A percentile compares a stretch with the other conserved stretches of the same genome.
These are phyloP conservation scores for Drosophila hawaiiensis DNA, from an alignment of 2,888 invertebrate genomes.

Conservation along the genomic window DNA sequence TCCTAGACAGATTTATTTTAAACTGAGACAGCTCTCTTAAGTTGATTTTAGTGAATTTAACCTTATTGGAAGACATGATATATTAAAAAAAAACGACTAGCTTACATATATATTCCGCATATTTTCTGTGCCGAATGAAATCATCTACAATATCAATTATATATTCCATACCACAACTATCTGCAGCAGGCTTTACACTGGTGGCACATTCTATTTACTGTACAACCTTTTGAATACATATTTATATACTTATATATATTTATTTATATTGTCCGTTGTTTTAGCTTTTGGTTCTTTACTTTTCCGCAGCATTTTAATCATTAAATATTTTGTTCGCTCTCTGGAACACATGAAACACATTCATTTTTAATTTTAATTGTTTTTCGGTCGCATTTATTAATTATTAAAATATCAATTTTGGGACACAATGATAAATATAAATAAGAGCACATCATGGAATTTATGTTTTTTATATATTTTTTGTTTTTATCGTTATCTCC, in stretches of 20 bases:
- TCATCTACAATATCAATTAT: neutral
- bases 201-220: neutral
- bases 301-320: neutral
- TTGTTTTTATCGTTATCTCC: slow-evolving; percentile 48
- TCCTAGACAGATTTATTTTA: neutral
- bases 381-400: slow-evolving; percentile 25
- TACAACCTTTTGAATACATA: neutral
- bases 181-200: neutral
- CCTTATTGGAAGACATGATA: neutral
- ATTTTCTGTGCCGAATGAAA: too few species aligned
- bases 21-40: neutral
- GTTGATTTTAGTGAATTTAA: neutral
- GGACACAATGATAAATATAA: neutral
- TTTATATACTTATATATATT: neutral
- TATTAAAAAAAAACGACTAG: neutral
- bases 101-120: neutral
- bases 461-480: slow-evolving; percentile 9
- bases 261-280: neutral
- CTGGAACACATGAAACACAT: slow-evolving; percentile 2
- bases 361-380: slow-evolving; percentile 44
- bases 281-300: neutral
- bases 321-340: neutral
- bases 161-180: neutral
- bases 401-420: slow-evolving; percentile 57
- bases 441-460: slow-evolving; percentile 6